Percentiles rank a stretch among this genome's conserved stretches.
Evolutionary conservation across 2,113 vertebrate species (phyloP).

Genomic region (Ceyx melanurus): DNA sequence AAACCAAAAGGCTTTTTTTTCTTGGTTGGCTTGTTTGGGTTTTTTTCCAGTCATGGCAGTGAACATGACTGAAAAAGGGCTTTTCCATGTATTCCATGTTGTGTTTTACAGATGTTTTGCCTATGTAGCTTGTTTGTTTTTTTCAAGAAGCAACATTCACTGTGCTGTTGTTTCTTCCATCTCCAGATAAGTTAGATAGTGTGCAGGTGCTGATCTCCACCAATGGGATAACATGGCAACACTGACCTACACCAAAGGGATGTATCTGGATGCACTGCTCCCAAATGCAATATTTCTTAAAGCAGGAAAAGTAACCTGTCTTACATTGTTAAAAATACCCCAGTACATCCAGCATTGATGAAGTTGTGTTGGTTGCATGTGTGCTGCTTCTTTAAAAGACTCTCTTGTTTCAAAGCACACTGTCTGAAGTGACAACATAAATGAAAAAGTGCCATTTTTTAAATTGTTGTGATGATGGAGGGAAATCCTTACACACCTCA

Average conservation of each 20-base stretch:
- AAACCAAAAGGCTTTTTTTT: neutral
- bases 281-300: neutral
- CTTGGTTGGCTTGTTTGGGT: no score
- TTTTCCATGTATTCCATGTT: rapidly evolving
- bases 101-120: neutral
- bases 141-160: neutral
- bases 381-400: neutral
- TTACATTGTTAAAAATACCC: neutral
- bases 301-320: neutral
- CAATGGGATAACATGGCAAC: neutral
- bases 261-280: neutral
- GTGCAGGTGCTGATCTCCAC: neutral
- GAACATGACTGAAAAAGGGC: neutral
- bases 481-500: neutral
- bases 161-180: neutral
- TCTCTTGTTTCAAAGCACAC: neutral
- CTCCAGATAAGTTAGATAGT: neutral
- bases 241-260: neutral
- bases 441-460: neutral
- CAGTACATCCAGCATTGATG: neutral
- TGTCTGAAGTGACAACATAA: neutral
- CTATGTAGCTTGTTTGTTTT: neutral
- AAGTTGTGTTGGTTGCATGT: neutral
- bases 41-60: neutral
- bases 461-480: neutral